Evolutionary conservation across 1,140 invertebrate species (phyloP), one percentile per base, ranked within the genome.

Genomic region (Palaemon carinicauda): DNA sequence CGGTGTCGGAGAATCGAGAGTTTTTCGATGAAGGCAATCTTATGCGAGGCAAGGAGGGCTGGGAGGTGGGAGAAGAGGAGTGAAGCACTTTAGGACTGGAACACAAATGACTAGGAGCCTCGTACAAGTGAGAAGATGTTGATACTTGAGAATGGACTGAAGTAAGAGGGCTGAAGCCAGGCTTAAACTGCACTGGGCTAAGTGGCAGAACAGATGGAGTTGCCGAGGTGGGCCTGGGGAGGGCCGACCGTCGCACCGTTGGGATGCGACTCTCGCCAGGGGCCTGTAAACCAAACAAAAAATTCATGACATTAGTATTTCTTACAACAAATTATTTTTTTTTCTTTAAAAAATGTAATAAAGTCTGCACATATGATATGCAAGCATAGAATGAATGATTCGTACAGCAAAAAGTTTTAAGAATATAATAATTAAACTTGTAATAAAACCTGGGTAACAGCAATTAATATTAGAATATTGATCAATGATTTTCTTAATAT

Each of bases 241-340:
- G 77, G n/a, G 33, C 83, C 17, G 83, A 86, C n/a, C 83, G 77
- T 21, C 83, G 83, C 33, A 73, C 83, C 51, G 83, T 86, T 27
- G 83, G 83, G 77, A 86, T 86, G 56, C 83, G 83, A 52, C 83
- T 86, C 50, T 86, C 83, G 51, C 83, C 83, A 24, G 83, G 78
- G 33, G 83, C 83, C 83, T 86, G 83, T 33, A 82, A 82, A n/a
- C 31, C 3, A 54, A 27, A 31, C 24, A 17, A 80, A 29, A 80
- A 80, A 29, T 17, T 17, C 29, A n/a, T 19, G 4, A 53, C 27
- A 10, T 29, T 2, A 33, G 60, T 80, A 24, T 15, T 54, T 7
- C 1, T 19, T 14, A n/a, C 54, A 21, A n/a, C 54, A 21, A 56
- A 21, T 69, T n/a, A 10, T 1, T 69, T 15, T 5, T n/a, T 27